Conservation (phyloP, 2,888 invertebrate genomes). For the Acronicta leporina region DNA sequence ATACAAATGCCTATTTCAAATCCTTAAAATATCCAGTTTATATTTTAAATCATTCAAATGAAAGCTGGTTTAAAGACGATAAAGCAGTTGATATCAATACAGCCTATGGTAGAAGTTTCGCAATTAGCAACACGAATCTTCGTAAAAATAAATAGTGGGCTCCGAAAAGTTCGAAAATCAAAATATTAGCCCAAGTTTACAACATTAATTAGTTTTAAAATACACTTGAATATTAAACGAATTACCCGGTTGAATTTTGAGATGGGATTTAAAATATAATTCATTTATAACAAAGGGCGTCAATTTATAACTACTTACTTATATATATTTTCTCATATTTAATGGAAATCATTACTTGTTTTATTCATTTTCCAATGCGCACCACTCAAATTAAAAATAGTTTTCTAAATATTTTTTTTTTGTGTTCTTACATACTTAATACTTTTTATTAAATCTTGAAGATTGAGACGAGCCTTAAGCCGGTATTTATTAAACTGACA, state of each 20-base stretch:
- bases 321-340: no score
- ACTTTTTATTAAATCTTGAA: slow-evolving; percentile 9
- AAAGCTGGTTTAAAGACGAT: neutral
- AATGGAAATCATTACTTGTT: no score
- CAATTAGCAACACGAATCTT: slow-evolving; percentile 12
- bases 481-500: slow-evolving; percentile 25
- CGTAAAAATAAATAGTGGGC: slow-evolving; percentile 27
- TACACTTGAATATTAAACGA: slow-evolving; percentile 8
- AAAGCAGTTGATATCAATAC: slow-evolving; percentile 8
- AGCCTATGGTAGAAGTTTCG: slow-evolving; percentile 5
- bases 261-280: neutral
- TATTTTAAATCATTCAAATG: neutral
- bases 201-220: slow-evolving; percentile 40
- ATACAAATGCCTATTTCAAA: no score
- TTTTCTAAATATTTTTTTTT: no score
- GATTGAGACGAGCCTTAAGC: slow-evolving; percentile 14
- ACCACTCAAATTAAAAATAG: no score
- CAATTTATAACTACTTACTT: neutral
- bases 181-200: slow-evolving; percentile 25
- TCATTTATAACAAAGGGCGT: no score
- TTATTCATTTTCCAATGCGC: no score
- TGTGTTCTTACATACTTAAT: no score
- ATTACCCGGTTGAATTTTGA: neutral
- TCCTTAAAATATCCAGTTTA: no score
- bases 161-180: slow-evolving; percentile 24